Conservation (phyloP, 2,113 vertebrate species). For the Danionella cerebrum region DNA sequence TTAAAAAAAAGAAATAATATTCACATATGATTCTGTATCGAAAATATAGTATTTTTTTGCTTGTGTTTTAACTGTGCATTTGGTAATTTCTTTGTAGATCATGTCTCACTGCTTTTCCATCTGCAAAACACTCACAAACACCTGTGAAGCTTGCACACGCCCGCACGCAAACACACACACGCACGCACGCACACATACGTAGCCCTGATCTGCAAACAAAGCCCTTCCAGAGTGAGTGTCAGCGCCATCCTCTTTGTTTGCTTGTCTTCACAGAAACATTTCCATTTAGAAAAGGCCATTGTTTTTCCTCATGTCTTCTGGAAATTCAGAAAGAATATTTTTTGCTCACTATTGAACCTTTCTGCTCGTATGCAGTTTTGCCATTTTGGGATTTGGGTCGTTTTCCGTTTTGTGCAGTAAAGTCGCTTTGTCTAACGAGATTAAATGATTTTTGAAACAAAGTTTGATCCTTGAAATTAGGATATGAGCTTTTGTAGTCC, state of each 20-base stretch:
- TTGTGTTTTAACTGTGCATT: too few relatives aligned
- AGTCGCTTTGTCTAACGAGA: conserved; percentile 38
- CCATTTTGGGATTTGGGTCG: too few relatives aligned
- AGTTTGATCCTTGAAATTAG: conserved; percentile 42
- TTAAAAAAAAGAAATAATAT: too few relatives aligned
- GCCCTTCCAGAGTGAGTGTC: conserved; percentile 38
- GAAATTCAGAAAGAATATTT: conserved; percentile 51
- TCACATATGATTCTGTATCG: too few relatives aligned
- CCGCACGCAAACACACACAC: too few relatives aligned
- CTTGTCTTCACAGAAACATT: conserved; percentile 46
- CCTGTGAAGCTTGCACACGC: conserved; percentile 1
- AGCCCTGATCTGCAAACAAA: conserved; percentile 52
- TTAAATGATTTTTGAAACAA: conserved; percentile 38
- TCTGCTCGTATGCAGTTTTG: conserved; percentile 36
- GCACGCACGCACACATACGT: too few relatives aligned
- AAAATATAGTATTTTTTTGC: too few relatives aligned
- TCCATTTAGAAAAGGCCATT: conserved; percentile 43
- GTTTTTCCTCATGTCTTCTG: conserved; percentile 50
- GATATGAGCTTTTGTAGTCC: conserved; percentile 27
- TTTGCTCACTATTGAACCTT: conserved; percentile 40
- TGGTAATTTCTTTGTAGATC: conserved; percentile 39
- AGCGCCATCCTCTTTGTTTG: conserved; percentile 44
- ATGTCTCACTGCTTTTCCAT: conserved; percentile 39
- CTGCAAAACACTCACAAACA: conserved; percentile 34
- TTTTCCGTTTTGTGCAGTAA: conserved; percentile 33